A percentile compares a stretch with the other conserved stretches of the same genome.
These are phyloP conservation scores for Etheostoma cragini DNA, from an alignment of 2,113 vertebrate species.

Conservation along the genomic window DNA sequence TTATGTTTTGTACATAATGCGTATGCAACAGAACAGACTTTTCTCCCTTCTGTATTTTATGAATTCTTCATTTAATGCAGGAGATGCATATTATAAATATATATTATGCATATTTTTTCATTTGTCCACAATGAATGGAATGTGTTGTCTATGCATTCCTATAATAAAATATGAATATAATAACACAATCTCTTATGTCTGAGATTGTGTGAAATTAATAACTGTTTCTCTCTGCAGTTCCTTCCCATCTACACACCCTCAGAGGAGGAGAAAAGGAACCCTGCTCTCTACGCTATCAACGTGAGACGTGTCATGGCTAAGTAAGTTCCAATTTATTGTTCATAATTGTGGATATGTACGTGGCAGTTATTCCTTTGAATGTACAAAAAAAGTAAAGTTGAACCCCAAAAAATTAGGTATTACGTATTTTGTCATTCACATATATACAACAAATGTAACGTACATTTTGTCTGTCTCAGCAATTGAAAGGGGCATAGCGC, in stretches of 20 bases:
- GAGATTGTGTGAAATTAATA: background rate
- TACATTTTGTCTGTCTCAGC: no score
- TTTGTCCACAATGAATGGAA: background rate
- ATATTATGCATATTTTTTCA: background rate
- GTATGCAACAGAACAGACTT: background rate
- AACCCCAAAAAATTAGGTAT: background rate
- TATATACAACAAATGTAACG: no score
- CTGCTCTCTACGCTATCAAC: slow-evolving; percentile 92
- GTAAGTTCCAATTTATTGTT: slow-evolving; percentile 65
- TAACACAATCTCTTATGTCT: background rate
- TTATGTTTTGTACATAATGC: background rate
- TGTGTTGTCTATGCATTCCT: background rate
- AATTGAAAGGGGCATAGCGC: no score
- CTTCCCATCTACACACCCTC: slow-evolving; percentile 94
- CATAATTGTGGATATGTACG: background rate
- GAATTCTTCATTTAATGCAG: background rate
- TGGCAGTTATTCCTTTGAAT: background rate
- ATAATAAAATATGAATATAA: background rate
- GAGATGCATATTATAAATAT: no score
- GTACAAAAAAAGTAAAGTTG: background rate
- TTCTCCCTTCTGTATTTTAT: background rate
- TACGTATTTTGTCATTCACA: background rate
- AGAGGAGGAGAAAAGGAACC: slow-evolving; percentile 93
- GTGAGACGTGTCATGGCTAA: slow-evolving; percentile 95
- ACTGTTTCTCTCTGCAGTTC: slow-evolving; percentile 83